Evolutionary conservation across 2,797 vertebrate species (phyloP), one percentile per base, ranked within the genome.

Genomic region (Fringilla coelebs): DNA sequence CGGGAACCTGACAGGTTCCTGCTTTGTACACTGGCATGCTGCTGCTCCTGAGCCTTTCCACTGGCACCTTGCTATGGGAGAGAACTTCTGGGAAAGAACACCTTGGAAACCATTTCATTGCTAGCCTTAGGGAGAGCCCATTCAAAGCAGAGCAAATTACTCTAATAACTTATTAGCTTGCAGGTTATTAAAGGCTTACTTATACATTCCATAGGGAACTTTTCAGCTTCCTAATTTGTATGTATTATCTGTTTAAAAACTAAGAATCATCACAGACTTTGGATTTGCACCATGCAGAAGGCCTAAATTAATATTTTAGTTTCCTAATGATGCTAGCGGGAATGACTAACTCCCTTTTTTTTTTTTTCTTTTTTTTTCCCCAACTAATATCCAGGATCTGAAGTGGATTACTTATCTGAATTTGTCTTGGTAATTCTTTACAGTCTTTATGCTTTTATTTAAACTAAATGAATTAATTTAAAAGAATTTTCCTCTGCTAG

Each of bases 131-230:
- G 91, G 46, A 86, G 14, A 63, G 10, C 7, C 18, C 13, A 28
- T 57, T 61, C 81, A 89, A 78, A 92, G 32, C 21, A 72, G 13
- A 67, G 21, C 6, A 58, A 87, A 89, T 79, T 40, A 21, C 17
- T 82, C 19, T 70, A 61, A 86, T 45, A 58, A 54, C 73, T 89
- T 78, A 55, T 76, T 89, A 78, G 28, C 7, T 85, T 58, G 40
- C 11, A 82, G 38, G 16, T 61, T 92, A 54, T 76, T 87, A 92
- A 92, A 68, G 17, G 21, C 17, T 78, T 90, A 61, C 62, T 75
- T 79, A 38, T 21, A 7, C 28, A 66, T 55, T 92, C 71, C 51
- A 32, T 6, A 32, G 34, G 43, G 55, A 87, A 32, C 1, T 43
- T 66, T 70, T 70, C 25, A 73, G 28, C 54, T 72, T 85, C 60